phyloP scores from a whole-genome alignment of 1,140 invertebrate species.

The Drosophila elegans region DNA sequence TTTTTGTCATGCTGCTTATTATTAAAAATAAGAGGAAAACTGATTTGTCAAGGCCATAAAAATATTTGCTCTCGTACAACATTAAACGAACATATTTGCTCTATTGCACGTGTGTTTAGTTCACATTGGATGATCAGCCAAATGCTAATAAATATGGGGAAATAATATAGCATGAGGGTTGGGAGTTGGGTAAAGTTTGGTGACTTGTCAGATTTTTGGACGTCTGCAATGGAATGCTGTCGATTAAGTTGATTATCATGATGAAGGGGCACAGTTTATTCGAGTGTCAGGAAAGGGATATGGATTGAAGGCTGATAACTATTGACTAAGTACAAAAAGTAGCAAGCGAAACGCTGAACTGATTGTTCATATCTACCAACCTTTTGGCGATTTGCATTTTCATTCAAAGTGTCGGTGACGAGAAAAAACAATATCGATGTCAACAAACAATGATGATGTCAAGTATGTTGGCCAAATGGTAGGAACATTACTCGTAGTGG shows the following conservation, averaged over 20 bases:
- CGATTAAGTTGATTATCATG: conserved; percentile 69
- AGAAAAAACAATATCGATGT: conserved; percentile 32
- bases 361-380: conserved; percentile 37
- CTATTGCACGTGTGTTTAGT: conserved; percentile 51
- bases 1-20: conserved; percentile 67
- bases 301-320: neutral
- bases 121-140: conserved; percentile 30
- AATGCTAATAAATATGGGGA: conserved; percentile 30
- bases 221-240: conserved; percentile 53
- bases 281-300: conserved; percentile 27
- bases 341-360: conserved; percentile 11
- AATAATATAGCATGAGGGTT: conserved; percentile 20
- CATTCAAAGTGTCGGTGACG: conserved; percentile 32
- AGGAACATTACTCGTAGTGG: neutral
- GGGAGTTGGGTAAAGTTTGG: conserved; percentile 41
- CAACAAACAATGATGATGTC: conserved; percentile 12
- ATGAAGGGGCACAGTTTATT: conserved; percentile 52
- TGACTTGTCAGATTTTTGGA: conserved; percentile 62
- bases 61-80: conserved; percentile 68
- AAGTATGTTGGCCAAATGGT: conserved; percentile 27
- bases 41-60: conserved; percentile 76
- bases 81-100: conserved; percentile 60
- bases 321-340: neutral
- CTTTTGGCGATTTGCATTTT: conserved; percentile 46
- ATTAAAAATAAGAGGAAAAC: conserved; percentile 71